These are phyloP conservation scores for Eulemur macaco DNA, from an alignment of 2,113 vertebrate species.

Conservation along the genomic window DNA sequence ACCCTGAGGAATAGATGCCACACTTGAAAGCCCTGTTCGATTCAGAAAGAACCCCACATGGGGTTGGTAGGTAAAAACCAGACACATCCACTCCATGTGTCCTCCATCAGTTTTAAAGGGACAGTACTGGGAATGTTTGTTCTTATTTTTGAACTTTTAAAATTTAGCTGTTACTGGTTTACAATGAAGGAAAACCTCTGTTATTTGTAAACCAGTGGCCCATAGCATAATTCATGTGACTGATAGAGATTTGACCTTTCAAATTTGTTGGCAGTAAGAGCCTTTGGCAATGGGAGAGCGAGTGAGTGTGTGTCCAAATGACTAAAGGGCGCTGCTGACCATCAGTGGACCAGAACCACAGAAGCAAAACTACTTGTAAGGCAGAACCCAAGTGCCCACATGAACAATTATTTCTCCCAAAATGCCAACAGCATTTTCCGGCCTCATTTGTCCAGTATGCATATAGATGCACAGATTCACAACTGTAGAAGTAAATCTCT, in stretches of 20 bases:
- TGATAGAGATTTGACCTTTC: background rate
- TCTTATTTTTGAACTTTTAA: background rate
- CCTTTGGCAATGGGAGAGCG: background rate
- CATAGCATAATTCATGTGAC: background rate
- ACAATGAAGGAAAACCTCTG: background rate
- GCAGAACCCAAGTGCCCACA: background rate
- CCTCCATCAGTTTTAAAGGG: background rate
- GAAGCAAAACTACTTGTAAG: background rate
- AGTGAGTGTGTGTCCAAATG: background rate
- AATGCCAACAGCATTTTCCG: background rate
- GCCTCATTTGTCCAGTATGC: background rate
- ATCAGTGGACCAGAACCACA: background rate
- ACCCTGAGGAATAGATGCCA: background rate
- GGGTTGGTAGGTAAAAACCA: background rate
- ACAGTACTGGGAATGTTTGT: background rate
- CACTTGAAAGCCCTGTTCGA: background rate
- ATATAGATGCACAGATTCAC: background rate
- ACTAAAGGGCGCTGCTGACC: accelerated
- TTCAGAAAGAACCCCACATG: background rate
- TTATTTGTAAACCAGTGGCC: background rate
- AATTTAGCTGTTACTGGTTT: background rate
- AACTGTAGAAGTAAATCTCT: background rate
- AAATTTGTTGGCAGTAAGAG: background rate
- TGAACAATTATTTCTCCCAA: background rate
- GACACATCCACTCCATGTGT: background rate